Conservation (phyloP, 53 echinoderm and acorn worm genomes). For the Temnopleurus reevesii region DNA sequence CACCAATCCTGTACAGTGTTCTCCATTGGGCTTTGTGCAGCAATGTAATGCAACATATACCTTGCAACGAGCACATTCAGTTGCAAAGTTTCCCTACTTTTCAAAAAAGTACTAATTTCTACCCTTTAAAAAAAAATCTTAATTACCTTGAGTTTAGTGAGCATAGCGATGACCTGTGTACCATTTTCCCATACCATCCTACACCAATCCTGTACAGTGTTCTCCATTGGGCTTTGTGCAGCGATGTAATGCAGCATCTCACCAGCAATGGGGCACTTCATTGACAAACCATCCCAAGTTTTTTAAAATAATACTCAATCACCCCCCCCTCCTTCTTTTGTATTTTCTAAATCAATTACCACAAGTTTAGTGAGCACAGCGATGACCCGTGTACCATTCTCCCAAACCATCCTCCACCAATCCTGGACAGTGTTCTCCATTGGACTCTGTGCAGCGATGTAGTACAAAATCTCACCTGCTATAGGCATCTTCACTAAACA, state of each 20-base stretch:
- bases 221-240: constrained; percentile 80
- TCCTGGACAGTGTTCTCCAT: constrained; percentile 84
- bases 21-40: constrained; percentile 82
- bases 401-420: constrained; percentile 99
- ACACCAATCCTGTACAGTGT: constrained; percentile 96
- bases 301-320: no score
- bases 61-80: constrained; percentile 78
- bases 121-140: no score
- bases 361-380: constrained; percentile 94
- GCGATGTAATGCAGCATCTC: constrained; percentile 84
- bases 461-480: constrained; percentile 74
- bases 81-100: no score
- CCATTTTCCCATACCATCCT: constrained; percentile 96
- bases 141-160: constrained; percentile 89
- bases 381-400: constrained; percentile 88
- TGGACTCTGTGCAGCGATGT: constrained; percentile 88
- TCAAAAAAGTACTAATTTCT: no score
- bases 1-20: constrained; percentile 95
- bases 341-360: no score
- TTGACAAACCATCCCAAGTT: no score
- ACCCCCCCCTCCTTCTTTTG: no score
- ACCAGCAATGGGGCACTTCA: constrained; percentile 73
- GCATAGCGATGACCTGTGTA: constrained; percentile 95
- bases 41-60: constrained; percentile 79
- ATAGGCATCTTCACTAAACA: no score